phyloP scores from a whole-genome alignment of 2,113 vertebrate genomes.

The Cyphomyrus plagiostoma region DNA sequence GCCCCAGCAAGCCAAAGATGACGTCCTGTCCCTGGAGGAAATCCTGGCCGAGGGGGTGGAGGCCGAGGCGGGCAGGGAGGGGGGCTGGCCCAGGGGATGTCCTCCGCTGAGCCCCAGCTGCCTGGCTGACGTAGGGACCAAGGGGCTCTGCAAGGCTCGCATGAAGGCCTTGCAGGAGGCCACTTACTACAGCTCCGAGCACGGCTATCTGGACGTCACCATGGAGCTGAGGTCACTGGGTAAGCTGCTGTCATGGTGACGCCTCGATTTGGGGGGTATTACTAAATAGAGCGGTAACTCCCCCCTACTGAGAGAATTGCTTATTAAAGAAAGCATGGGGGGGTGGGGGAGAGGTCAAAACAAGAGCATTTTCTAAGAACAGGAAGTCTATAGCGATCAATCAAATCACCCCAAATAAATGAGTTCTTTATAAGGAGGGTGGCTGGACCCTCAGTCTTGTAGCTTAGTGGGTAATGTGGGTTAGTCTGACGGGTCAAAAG shows the following conservation, averaged over 20 bases:
- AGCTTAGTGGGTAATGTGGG: neutral
- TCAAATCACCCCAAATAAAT: neutral
- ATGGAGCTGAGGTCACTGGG: conserved; percentile 87
- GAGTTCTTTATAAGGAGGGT: neutral
- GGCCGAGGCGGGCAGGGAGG: conserved; percentile 66
- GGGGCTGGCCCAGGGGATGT: conserved; percentile 54
- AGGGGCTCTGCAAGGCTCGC: conserved; percentile 76
- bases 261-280: neutral
- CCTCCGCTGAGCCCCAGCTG: conserved; percentile 49
- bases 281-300: neutral
- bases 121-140: conserved; percentile 56
- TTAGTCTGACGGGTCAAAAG: neutral
- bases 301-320: neutral
- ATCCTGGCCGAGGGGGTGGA: conserved; percentile 92
- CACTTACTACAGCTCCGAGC: conserved; percentile 93
- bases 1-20: conserved; percentile 82
- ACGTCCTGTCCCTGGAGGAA: conserved; percentile 93
- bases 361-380: neutral
- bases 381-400: neutral
- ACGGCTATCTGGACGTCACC: conserved; percentile 93
- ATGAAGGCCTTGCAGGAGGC: conserved; percentile 93
- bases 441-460: neutral
- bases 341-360: neutral
- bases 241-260: conserved; percentile 42
- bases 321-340: neutral